Evolutionary conservation across 2,797 vertebrate species (phyloP).

Genomic region (Eupleurogrammus muticus): DNA sequence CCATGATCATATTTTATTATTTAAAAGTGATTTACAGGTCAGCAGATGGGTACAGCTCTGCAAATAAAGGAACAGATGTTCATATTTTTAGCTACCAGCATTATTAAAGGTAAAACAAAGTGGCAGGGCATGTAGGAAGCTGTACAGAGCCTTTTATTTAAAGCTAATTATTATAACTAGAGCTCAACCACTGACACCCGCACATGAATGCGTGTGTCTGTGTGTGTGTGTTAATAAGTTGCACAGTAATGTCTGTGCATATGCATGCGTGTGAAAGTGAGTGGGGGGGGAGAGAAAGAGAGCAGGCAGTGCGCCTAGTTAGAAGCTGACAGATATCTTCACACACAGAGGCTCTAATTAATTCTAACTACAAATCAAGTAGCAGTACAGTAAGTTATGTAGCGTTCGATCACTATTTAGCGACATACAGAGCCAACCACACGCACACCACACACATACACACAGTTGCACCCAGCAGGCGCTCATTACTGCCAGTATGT

Average conservation of each 20-base stretch:
- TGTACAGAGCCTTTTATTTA: slow-evolving; percentile 71
- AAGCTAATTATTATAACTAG: slow-evolving; percentile 69
- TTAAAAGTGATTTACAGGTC: background rate
- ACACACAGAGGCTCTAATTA: slow-evolving; percentile 38
- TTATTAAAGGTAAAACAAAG: background rate
- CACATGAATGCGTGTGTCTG: slow-evolving; percentile 35
- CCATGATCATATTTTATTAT: background rate
- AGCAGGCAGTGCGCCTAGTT: slow-evolving; percentile 11
- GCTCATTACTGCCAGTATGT: slow-evolving; percentile 59
- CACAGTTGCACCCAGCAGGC: slow-evolving; percentile 41
- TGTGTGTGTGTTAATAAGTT: slow-evolving; percentile 3
- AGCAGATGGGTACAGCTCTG: background rate
- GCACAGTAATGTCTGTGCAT: background rate
- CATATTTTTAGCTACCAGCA: slow-evolving; percentile 4
- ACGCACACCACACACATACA: slow-evolving; percentile 14
- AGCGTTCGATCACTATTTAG: slow-evolving; percentile 34
- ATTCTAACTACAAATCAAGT: slow-evolving; percentile 33
- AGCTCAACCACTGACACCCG: slow-evolving; percentile 45
- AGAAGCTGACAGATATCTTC: slow-evolving; percentile 27
- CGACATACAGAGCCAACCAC: background rate
- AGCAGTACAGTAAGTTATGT: slow-evolving; percentile 24
- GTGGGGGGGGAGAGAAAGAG: slow-evolving; percentile 2
- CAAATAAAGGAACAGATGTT: background rate
- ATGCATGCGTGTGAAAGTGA: slow-evolving; percentile 3
- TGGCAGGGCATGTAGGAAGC: background rate